Conservation (phyloP, 2,888 invertebrate genomes). For the Leucophenga maculata region DNA sequence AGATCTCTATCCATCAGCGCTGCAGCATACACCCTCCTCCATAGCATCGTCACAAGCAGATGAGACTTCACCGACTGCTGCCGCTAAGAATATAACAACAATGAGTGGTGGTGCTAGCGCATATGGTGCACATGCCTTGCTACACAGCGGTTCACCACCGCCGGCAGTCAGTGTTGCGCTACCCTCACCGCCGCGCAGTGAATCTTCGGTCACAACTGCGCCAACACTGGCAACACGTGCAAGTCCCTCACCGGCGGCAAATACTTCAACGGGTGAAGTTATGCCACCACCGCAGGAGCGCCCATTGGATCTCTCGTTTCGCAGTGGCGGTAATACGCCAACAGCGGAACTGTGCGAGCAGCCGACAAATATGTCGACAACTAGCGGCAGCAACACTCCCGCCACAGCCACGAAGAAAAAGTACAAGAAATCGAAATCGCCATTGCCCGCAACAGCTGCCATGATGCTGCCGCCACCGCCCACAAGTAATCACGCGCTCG, state of each 20-base stretch:
- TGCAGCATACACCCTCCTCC: conserved; percentile 70
- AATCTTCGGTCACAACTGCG: conserved; percentile 57
- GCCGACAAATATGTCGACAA: conserved; percentile 43
- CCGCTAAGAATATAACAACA: no score
- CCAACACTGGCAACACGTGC: conserved; percentile 40
- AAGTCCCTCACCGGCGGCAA: conserved; percentile 56
- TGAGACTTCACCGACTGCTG: conserved; percentile 58
- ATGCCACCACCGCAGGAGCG: conserved; percentile 82
- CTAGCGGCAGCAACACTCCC: conserved; percentile 82
- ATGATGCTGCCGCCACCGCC: conserved; percentile 66
- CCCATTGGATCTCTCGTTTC: conserved; percentile 88
- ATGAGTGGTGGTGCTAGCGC: conserved; percentile 35
- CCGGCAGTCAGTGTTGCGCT: conserved; percentile 50
- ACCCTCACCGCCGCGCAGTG: conserved; percentile 68
- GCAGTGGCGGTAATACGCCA: conserved; percentile 48
- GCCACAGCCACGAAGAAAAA: conserved; percentile 77
- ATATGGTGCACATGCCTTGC: conserved; percentile 25
- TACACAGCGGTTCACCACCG: conserved; percentile 56
- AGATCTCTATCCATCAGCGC: conserved; percentile 74
- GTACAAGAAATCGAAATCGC: conserved; percentile 58
- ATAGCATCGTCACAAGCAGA: conserved; percentile 65
- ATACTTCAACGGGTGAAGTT: conserved; percentile 51
- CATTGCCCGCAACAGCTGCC: conserved; percentile 48
- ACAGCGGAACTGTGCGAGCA: conserved; percentile 26
- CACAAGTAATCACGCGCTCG: conserved; percentile 55